A percentile compares a stretch with the other conserved stretches of the same genome.
Evolutionary conservation across 2,113 vertebrate species (phyloP).

Genomic region (Chauna torquata): DNA sequence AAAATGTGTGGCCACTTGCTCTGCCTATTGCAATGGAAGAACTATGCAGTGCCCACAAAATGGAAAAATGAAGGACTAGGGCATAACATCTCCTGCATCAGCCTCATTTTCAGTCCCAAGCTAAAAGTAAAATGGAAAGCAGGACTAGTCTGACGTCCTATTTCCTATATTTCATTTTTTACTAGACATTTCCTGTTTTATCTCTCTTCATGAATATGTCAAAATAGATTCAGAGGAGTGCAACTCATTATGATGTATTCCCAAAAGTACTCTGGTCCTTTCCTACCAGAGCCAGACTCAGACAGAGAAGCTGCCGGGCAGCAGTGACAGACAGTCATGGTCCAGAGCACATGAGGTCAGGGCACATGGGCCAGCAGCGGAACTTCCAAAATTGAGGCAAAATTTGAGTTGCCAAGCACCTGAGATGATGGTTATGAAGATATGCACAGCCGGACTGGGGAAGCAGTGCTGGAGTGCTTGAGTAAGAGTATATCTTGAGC

Average conservation of each 20-base stretch:
- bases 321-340: neutral
- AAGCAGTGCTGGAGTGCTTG: neutral
- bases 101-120: neutral
- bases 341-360: neutral
- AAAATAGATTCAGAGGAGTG: neutral
- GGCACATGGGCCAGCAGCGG: accelerated
- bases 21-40: neutral
- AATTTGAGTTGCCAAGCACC: neutral
- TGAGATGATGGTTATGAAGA: neutral
- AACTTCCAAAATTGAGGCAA: neutral
- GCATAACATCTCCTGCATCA: neutral
- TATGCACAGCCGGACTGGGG: neutral
- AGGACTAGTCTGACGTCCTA: neutral
- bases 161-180: neutral
- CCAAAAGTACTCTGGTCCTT: neutral
- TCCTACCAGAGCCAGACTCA: neutral
- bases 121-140: neutral
- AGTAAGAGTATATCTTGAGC: neutral
- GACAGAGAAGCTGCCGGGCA: neutral
- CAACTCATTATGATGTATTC: neutral
- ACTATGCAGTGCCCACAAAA: neutral
- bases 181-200: neutral
- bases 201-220: neutral
- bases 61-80: neutral
- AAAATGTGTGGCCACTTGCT: neutral